phyloP scores from a whole-genome alignment of 2,113 vertebrate genomes.

The Aptenodytes patagonicus region DNA sequence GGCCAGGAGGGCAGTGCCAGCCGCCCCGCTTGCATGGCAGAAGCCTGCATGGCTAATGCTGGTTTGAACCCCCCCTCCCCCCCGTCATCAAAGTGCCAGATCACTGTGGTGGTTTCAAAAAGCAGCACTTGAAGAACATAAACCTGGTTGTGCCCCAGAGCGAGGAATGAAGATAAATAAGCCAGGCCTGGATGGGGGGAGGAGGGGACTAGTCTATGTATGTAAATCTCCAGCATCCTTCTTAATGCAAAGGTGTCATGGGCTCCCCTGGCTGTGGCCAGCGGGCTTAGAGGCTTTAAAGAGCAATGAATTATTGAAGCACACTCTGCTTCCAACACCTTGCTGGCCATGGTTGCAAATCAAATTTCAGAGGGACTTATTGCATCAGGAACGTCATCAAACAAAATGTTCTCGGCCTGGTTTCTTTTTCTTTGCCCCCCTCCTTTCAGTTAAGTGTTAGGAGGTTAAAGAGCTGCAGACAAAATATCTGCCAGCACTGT shows the following conservation, averaged over 20 bases:
- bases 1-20: background rate
- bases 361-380: background rate
- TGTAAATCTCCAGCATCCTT: background rate
- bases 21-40: background rate
- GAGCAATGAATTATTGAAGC: background rate
- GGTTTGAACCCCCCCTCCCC: background rate
- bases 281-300: background rate
- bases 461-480: background rate
- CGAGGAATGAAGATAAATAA: slow-evolving; percentile 5
- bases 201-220: background rate
- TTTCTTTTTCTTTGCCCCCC: slow-evolving; percentile 17
- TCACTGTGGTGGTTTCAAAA: background rate
- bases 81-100: background rate
- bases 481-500: background rate
- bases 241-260: background rate
- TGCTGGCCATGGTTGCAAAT: background rate
- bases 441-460: background rate
- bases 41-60: slow-evolving; percentile 30
- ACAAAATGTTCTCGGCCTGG: background rate
- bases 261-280: background rate
- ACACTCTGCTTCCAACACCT: background rate
- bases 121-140: accelerated
- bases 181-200: background rate
- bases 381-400: background rate
- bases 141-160: background rate